Evolutionary conservation across 2,113 vertebrate genomes (phyloP).

Genomic region (Bufo gargarizans): DNA sequence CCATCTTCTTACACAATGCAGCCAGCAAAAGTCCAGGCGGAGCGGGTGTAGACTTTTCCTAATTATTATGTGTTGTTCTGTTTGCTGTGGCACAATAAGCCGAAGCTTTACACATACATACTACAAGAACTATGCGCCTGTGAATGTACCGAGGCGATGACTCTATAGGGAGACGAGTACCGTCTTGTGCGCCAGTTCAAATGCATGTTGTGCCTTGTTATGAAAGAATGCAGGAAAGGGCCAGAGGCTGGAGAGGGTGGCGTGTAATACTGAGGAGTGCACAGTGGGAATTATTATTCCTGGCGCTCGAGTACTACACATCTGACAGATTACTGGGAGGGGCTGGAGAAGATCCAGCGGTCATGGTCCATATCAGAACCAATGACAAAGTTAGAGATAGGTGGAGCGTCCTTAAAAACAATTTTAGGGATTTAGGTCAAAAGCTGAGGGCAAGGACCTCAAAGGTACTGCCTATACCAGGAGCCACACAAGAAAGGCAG

Average conservation of each 20-base stretch:
- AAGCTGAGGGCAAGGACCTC: too few relatives aligned
- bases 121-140: neutral
- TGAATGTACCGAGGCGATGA: neutral
- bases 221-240: slow-evolving; percentile 41
- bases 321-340: too few relatives aligned
- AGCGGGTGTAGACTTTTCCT: neutral
- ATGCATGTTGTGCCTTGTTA: slow-evolving; percentile 41
- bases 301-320: neutral
- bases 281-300: too few relatives aligned
- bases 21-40: neutral
- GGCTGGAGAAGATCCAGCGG: too few relatives aligned
- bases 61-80: neutral
- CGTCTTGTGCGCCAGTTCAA: slow-evolving; percentile 30
- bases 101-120: neutral
- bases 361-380: too few relatives aligned
- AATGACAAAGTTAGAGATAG: too few relatives aligned
- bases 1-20: too few relatives aligned
- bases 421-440: too few relatives aligned
- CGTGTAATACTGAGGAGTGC: neutral
- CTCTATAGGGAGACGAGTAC: neutral
- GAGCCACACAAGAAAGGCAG: too few relatives aligned
- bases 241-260: neutral
- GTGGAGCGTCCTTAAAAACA: too few relatives aligned
- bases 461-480: too few relatives aligned
- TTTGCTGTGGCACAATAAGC: neutral